These are phyloP conservation scores for Marmota monax DNA, from an alignment of 2,113 vertebrate genomes.

Conservation along the genomic window DNA sequence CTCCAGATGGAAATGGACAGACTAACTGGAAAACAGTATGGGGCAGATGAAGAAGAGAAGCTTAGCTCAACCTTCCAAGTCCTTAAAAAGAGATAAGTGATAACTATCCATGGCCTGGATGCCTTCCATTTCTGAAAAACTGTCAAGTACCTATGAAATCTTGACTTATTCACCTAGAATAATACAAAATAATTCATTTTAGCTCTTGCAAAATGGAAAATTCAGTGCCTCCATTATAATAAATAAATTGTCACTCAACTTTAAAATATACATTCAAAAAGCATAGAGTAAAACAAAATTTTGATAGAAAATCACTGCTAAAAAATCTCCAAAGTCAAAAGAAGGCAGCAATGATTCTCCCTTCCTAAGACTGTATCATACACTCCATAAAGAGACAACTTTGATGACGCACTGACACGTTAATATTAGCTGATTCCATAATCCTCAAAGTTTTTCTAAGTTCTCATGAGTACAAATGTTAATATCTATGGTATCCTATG, in stretches of 20 bases:
- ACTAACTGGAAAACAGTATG: neutral
- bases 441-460: neutral
- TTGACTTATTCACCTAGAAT: neutral
- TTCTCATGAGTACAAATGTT: constrained; percentile 9
- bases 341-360: neutral
- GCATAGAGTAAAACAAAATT: neutral
- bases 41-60: neutral
- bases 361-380: neutral
- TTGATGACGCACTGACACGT: neutral
- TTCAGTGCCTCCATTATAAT: neutral
- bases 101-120: neutral
- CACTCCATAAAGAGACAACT: neutral
- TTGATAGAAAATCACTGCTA: neutral
- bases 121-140: neutral
- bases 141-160: neutral
- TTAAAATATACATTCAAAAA: neutral
- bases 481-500: neutral
- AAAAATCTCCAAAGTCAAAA: constrained; percentile 12
- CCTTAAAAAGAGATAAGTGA: neutral
- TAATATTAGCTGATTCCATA: neutral
- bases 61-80: neutral
- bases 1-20: neutral
- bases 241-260: neutral
- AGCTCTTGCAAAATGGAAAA: neutral
- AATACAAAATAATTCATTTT: neutral